A percentile compares a stretch with the other conserved stretches of the same genome.
Evolutionary conservation across 2,888 invertebrate species (phyloP).

Genomic region (Drepanosiphum platanoidis): DNA sequence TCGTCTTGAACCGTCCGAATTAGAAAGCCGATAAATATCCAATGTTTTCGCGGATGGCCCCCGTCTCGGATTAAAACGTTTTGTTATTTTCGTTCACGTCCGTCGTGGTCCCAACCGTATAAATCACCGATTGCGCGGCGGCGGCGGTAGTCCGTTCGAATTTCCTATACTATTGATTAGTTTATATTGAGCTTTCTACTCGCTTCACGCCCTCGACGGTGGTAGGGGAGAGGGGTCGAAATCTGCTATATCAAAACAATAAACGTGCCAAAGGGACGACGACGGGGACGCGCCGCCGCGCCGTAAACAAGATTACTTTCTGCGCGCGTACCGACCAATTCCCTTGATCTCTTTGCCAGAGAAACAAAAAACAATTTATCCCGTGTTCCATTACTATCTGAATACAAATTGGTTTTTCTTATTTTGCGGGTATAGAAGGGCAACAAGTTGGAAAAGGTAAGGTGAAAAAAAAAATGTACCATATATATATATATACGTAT

Average conservation of each 20-base stretch:
- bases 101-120: neutral
- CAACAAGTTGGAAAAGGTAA: slow-evolving; percentile 53
- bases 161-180: slow-evolving; percentile 34
- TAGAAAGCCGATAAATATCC: slow-evolving; percentile 50
- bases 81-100: neutral
- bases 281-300: neutral
- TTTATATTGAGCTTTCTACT: slow-evolving; percentile 25
- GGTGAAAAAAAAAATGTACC: neutral
- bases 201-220: neutral
- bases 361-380: slow-evolving; percentile 50
- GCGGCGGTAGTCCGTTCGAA: slow-evolving; percentile 20
- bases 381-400: slow-evolving; percentile 55
- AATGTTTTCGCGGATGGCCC: neutral
- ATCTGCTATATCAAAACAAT: slow-evolving; percentile 60
- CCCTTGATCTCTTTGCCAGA: slow-evolving; percentile 52
- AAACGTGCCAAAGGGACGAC: slow-evolving; percentile 47
- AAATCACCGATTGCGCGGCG: slow-evolving; percentile 30
- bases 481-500: too few relatives aligned
- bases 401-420: slow-evolving; percentile 54
- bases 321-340: slow-evolving; percentile 21
- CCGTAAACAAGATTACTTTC: slow-evolving; percentile 60
- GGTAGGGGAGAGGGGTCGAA: slow-evolving; percentile 1
- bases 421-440: slow-evolving; percentile 2
- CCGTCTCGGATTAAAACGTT: slow-evolving; percentile 17
- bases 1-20: slow-evolving; percentile 29